These are phyloP conservation scores for Silurus lanzhouensis DNA, from an alignment of 2,797 vertebrate species.

Conservation along the genomic window DNA sequence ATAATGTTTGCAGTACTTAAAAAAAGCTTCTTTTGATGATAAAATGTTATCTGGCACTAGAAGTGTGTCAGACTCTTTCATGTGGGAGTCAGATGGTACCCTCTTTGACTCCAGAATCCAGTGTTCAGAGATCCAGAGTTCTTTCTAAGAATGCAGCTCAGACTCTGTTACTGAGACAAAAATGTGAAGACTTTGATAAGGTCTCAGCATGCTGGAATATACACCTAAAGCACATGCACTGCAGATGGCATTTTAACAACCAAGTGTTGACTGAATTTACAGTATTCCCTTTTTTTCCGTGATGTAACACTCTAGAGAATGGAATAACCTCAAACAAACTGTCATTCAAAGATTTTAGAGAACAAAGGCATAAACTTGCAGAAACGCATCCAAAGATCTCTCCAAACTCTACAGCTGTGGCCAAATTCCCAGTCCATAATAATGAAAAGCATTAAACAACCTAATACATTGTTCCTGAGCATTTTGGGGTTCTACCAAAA, in stretches of 20 bases:
- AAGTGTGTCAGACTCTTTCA: too few relatives aligned
- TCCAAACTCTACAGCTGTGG: too few relatives aligned
- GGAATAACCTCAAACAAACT: not conserved
- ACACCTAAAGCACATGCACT: not conserved
- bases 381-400: too few relatives aligned
- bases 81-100: not conserved
- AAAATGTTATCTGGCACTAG: too few relatives aligned
- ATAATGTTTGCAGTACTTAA: too few relatives aligned
- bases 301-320: too few relatives aligned
- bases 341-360: not conserved
- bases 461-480: too few relatives aligned
- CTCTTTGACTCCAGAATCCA: not conserved
- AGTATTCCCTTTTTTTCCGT: not conserved
- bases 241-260: not conserved
- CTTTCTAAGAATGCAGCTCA: not conserved
- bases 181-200: not conserved
- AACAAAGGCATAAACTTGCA: too few relatives aligned
- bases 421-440: too few relatives aligned
- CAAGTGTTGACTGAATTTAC: not conserved
- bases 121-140: not conserved
- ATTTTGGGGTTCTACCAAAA: too few relatives aligned
- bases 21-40: too few relatives aligned
- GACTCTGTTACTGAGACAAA: not conserved
- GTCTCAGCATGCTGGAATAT: not conserved
- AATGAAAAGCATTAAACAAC: too few relatives aligned